These are phyloP conservation scores for Lutra lutra DNA, from an alignment of 2,797 vertebrate species.

Conservation along the genomic window DNA sequence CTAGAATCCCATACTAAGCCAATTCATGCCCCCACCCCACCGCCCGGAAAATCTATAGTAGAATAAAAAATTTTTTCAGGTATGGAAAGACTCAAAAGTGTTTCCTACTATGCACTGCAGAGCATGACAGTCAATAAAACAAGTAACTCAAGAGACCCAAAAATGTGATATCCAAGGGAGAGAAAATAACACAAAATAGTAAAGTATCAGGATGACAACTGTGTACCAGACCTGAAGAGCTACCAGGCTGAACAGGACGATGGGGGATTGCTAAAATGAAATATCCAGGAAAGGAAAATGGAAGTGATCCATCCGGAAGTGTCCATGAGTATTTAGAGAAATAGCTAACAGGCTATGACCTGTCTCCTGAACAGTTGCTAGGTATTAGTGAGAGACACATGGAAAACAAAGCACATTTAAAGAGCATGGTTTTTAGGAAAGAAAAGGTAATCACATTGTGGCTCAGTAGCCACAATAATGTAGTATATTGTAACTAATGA, in stretches of 20 bases:
- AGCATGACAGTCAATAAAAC: not conserved
- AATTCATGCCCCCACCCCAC: not conserved
- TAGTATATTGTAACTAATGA: not conserved
- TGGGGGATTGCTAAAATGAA: not conserved
- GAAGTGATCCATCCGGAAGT: not conserved
- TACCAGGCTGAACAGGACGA: not conserved
- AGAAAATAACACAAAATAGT: not conserved
- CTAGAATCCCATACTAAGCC: not conserved
- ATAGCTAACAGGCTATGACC: not conserved
- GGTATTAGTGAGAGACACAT: not conserved
- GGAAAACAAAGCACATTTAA: not conserved
- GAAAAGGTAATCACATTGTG: not conserved
- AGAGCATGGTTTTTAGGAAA: not conserved
- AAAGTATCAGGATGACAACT: not conserved
- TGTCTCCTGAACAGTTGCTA: not conserved
- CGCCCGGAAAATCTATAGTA: not conserved
- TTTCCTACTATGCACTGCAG: not conserved
- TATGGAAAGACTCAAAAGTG: not conserved
- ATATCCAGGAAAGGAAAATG: not conserved
- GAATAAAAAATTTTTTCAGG: not conserved
- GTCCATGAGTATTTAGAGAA: not conserved
- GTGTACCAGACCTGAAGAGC: not conserved
- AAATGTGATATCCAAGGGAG: not conserved
- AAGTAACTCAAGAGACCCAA: not conserved
- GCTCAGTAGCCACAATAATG: not conserved